A percentile compares a stretch with the other conserved stretches of the same genome.
These are phyloP conservation scores for Hemithea aestivaria DNA, from an alignment of 2,888 invertebrate genomes.

Conservation along the genomic window DNA sequence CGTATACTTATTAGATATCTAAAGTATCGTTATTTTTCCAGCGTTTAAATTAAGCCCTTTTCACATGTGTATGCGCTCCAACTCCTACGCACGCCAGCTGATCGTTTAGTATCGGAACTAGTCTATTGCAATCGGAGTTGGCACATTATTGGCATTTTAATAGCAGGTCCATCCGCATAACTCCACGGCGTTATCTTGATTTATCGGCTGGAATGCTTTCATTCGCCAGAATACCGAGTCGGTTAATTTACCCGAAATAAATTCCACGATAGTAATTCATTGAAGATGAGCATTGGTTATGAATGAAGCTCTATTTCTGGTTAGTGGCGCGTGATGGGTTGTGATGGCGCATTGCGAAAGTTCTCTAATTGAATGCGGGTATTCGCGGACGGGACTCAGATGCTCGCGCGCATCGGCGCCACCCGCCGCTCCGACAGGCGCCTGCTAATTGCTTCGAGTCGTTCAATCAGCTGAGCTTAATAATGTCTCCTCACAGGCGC, in stretches of 20 bases:
- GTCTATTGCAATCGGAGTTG: slow-evolving; percentile 57
- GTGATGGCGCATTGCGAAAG: slow-evolving; percentile 46
- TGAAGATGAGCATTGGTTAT: slow-evolving; percentile 62
- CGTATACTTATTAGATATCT: too few relatives aligned
- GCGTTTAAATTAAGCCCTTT: too few relatives aligned
- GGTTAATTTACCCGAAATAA: slow-evolving; percentile 52
- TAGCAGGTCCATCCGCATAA: slow-evolving; percentile 64
- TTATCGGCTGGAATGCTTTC: slow-evolving; percentile 53
- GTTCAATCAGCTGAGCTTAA: too few relatives aligned
- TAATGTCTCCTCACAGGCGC: too few relatives aligned
- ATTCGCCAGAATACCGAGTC: slow-evolving; percentile 50
- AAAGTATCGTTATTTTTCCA: too few relatives aligned
- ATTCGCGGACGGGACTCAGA: slow-evolving; percentile 59
- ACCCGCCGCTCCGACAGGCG: not conserved
- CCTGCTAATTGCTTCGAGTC: too few relatives aligned
- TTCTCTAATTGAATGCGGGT: slow-evolving; percentile 45
- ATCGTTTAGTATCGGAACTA: slow-evolving; percentile 41
- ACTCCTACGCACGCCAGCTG: slow-evolving; percentile 45
- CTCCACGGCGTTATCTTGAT: slow-evolving; percentile 65
- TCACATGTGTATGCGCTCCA: slow-evolving; percentile 24
- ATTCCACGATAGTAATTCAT: slow-evolving; percentile 58
- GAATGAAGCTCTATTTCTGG: slow-evolving; percentile 65
- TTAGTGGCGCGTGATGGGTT: slow-evolving; percentile 57
- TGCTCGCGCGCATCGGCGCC: slow-evolving; percentile 40
- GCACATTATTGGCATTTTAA: slow-evolving; percentile 68